These are phyloP conservation scores for Crioceris asparagi DNA, from an alignment of 2,888 invertebrate species.

Conservation along the genomic window DNA sequence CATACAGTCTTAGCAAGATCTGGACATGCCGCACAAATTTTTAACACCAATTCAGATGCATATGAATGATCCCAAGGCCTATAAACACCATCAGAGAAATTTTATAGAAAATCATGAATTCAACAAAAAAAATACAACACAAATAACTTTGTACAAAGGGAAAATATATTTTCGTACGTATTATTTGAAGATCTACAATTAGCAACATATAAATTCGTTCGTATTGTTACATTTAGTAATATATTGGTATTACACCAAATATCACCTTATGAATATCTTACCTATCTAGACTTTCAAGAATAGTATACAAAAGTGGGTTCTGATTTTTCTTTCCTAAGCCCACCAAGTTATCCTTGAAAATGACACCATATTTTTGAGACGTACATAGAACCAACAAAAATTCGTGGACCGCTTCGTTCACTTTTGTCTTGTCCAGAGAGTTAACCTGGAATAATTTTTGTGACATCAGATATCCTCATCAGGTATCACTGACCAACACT, in stretches of 20 bases:
- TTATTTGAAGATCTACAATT: too few species aligned
- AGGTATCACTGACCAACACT: constrained; percentile 10
- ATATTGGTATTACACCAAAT: too few species aligned
- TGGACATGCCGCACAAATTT: constrained; percentile 57
- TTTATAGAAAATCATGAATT: too few species aligned
- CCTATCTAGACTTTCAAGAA: constrained; percentile 52
- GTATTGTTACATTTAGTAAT: too few species aligned
- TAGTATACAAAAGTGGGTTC: constrained; percentile 51
- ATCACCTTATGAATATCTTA: constrained; percentile 4
- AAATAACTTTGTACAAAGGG: too few species aligned
- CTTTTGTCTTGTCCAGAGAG: constrained; percentile 40
- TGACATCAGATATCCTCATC: too few species aligned
- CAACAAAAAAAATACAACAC: too few species aligned
- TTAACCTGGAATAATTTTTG: constrained; percentile 30
- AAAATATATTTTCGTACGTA: too few species aligned
- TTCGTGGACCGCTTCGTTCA: constrained; percentile 50
- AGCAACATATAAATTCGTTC: too few species aligned
- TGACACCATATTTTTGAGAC: constrained; percentile 64
- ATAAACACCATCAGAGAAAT: too few species aligned
- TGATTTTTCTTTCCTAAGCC: constrained; percentile 47
- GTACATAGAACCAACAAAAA: constrained; percentile 67
- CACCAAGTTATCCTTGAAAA: constrained; percentile 58
- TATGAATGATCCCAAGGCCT: constrained; percentile 57
- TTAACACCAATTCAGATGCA: constrained; percentile 50
- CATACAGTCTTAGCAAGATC: constrained; percentile 58